Evolutionary conservation across 2,797 vertebrate species (phyloP), one percentile per base, ranked within the genome.

Genomic region (Molossus molossus): DNA sequence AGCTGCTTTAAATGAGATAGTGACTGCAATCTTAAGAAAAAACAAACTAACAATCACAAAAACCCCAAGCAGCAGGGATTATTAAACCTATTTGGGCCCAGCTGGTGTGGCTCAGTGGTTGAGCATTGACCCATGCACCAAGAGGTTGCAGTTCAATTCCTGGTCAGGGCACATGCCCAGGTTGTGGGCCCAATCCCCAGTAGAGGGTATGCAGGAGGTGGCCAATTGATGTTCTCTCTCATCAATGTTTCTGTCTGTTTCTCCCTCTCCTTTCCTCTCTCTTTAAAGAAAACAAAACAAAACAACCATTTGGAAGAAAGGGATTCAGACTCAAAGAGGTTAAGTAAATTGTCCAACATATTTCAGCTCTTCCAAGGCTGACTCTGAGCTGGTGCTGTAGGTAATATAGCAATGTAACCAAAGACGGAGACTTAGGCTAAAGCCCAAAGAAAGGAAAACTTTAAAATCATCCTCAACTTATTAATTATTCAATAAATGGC

Each of bases 1-100:
- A 87, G 8, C 58, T 84, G 9, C n/a, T 92, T 92, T 69, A 90
- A 95, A 53, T 94, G 53, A 92, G 21, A 95, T 6, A 73, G 20
- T 64, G 76, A 90, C 48, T 62, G 33, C 75, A 53, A 79, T 86
- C 37, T 25, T 55, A 48, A 45, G 40, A 45, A 45, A 45, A 45
- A 45, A 45, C 40, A 45, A 45, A 45, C 40, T 45, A 45, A 45
- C 40, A 45, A 45, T 6, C 40, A 45, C 40, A 45, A 45, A 45
- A 45, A 60, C 2, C 2, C 12, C 83, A 77, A 62, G 58, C 25
- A 15, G 70, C 57, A 94, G 29, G 7, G 17, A 65, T 75, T 79
- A 82, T 67, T 87, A 90, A 45, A 83, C 18, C 33, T 77, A 87
- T 82, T 64, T 90, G 13, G 76, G 40, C 40, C 40, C 40, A 3